Evolutionary conservation across 2,888 invertebrate species (phyloP).

Genomic region (Campoplex capitator): DNA sequence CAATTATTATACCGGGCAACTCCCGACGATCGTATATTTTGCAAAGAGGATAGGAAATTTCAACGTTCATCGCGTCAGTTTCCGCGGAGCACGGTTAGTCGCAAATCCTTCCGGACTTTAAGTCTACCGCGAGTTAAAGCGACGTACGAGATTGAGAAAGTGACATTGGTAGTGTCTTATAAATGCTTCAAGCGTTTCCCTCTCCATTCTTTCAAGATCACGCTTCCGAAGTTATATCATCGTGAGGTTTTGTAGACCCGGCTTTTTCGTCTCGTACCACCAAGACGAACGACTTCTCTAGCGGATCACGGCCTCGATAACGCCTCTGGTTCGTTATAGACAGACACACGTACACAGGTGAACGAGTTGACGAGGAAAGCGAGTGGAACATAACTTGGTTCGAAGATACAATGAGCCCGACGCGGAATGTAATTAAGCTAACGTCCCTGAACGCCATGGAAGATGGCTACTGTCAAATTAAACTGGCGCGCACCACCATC

Average conservation of each 20-base stretch:
- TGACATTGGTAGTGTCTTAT: slow-evolving; percentile 24
- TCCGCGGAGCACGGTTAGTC: not conserved
- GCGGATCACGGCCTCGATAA: slow-evolving; percentile 33
- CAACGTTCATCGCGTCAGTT: slow-evolving; percentile 1
- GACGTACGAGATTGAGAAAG: slow-evolving; percentile 27
- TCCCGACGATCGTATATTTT: slow-evolving; percentile 3
- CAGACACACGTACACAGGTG: slow-evolving; percentile 22
- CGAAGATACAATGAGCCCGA: slow-evolving; percentile 77
- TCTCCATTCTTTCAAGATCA: slow-evolving; percentile 22
- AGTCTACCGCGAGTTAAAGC: not conserved
- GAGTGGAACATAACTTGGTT: slow-evolving; percentile 76
- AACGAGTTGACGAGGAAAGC: slow-evolving; percentile 32
- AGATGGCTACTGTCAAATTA: slow-evolving; percentile 81
- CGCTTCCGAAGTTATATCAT: slow-evolving; percentile 22
- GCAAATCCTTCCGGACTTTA: slow-evolving; percentile 11
- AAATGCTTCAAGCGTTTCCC: not conserved
- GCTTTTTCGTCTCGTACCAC: slow-evolving; percentile 1
- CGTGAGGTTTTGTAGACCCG: not conserved
- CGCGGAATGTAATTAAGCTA: slow-evolving; percentile 82
- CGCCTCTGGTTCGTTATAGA: slow-evolving; percentile 10
- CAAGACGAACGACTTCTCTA: slow-evolving; percentile 29
- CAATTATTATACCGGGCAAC: not conserved
- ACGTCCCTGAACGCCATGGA: slow-evolving; percentile 75
- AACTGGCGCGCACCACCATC: slow-evolving; percentile 68
- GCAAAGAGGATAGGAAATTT: slow-evolving; percentile 9